Base-by-base conservation (phyloP, 2,113 vertebrate genomes). In the Ginglymostoma cirratum region DNA sequence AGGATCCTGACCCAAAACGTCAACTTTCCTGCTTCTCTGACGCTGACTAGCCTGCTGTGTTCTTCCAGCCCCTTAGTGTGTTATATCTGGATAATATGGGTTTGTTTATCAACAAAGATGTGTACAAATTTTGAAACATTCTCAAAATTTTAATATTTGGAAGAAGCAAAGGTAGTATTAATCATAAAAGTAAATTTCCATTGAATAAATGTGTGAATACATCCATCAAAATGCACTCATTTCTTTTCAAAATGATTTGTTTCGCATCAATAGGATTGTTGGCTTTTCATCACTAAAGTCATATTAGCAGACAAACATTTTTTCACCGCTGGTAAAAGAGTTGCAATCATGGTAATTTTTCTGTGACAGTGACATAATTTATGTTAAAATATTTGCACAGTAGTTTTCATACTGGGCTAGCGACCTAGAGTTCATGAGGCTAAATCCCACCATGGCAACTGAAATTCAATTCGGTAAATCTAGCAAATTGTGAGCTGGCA, bases 391-490 rank as follows among this genome's bases (percentile, higher is more conserved):
- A 5, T 83, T 45, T 6, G 19, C 38, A 42, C 38, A 23, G 14
- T 45, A 5, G 15, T 42, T 45, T 42, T 42, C 0, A 83, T 45
- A 83, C 15, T 42, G 38, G 80, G 21, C 15, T 83, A 83, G n/a
- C 38, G 42, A 83, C 80, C 38, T 21, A 7, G n/a, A 45, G 80
- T 38, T 83, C 80, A 21, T 83, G 80, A 83, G 80, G 17, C 21
- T 38, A 83, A 83, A 83, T 83, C 80, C 80, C 80, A 83, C 80
- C 80, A 45, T 23, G 80, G 38, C 80, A 83, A 45, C 38, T 45
- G 80, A 83, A 83, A 83, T 83, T 90, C 52, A 90, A 90, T 90
- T 90, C 14, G 34, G 34, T 87, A 87, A 87, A 27, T 52, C 85
- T 87, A 0, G 17, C 38, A 83, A 19, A 45, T 21, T 45, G 19